These are phyloP conservation scores for Podarcis lilfordi DNA, from an alignment of 2,797 vertebrate genomes.

Conservation along the genomic window DNA sequence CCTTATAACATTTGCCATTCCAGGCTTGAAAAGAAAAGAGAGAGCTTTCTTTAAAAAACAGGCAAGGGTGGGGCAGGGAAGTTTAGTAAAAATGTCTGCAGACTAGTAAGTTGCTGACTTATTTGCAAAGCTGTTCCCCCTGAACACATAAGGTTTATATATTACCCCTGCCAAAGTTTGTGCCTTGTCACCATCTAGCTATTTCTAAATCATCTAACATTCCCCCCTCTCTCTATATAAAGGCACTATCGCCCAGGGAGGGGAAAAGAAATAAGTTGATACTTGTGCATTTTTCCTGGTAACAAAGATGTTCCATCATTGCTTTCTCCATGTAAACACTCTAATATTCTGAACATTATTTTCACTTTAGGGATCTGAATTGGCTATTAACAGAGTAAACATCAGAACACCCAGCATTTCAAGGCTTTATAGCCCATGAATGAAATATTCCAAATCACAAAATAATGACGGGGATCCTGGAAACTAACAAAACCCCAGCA, in stretches of 20 bases:
- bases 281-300: slow-evolving; percentile 34
- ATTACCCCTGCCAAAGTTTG: slow-evolving; percentile 35
- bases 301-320: slow-evolving; percentile 52
- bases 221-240: slow-evolving; percentile 27
- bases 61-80: no score
- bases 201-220: slow-evolving; percentile 61
- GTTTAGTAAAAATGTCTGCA: neutral
- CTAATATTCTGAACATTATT: slow-evolving; percentile 52
- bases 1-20: no score
- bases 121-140: neutral
- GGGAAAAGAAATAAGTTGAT: slow-evolving; percentile 41
- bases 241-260: slow-evolving; percentile 42
- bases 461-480: slow-evolving; percentile 33
- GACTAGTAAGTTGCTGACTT: neutral
- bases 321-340: slow-evolving; percentile 23
- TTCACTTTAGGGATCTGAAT: slow-evolving; percentile 45
- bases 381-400: slow-evolving; percentile 58
- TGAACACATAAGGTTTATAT: neutral
- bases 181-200: slow-evolving; percentile 36
- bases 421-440: slow-evolving; percentile 31
- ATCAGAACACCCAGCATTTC: slow-evolving; percentile 46
- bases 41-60: no score
- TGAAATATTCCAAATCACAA: slow-evolving; percentile 40
- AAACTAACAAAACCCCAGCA: neutral
- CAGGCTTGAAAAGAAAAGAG: neutral